Evolutionary conservation across 1,140 invertebrate genomes (phyloP).

Genomic region (Cataglyphis hispanica): DNA sequence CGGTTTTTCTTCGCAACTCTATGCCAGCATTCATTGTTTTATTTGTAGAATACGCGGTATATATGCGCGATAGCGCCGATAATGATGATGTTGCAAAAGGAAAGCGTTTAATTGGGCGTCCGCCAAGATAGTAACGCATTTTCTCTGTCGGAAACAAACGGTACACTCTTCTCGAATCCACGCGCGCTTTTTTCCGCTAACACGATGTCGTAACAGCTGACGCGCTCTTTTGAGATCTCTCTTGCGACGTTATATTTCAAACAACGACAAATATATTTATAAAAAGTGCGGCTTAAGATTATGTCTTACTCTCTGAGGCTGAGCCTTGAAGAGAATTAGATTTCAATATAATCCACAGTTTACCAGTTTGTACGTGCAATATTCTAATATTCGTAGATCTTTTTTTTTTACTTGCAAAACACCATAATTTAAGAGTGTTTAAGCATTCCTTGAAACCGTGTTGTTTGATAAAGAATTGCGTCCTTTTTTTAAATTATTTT

Average conservation of each 20-base stretch:
- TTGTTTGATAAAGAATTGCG: neutral
- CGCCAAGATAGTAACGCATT: conserved; percentile 54
- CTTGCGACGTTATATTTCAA: neutral
- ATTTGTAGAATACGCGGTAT: neutral
- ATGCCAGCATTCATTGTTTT: conserved; percentile 16
- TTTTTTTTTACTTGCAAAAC: neutral
- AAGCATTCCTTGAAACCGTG: neutral
- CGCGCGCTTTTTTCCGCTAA: neutral
- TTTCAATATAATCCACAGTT: neutral
- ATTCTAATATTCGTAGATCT: too few species aligned
- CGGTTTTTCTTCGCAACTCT: conserved; percentile 34
- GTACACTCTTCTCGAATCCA: neutral
- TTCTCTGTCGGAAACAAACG: conserved; percentile 40
- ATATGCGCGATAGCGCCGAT: neutral
- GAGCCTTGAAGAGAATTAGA: neutral
- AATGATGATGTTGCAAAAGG: conserved; percentile 61
- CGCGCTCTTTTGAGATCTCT: neutral
- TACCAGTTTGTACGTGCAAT: neutral
- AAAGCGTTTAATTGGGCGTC: conserved; percentile 60
- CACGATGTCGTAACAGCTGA: neutral
- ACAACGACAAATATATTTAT: neutral
- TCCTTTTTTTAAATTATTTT: conserved; percentile 53
- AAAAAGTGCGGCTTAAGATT: neutral
- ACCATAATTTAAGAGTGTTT: neutral
- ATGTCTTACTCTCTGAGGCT: neutral